phyloP scores from a whole-genome alignment of 2,113 vertebrate species.

The Dipodomys merriami region DNA sequence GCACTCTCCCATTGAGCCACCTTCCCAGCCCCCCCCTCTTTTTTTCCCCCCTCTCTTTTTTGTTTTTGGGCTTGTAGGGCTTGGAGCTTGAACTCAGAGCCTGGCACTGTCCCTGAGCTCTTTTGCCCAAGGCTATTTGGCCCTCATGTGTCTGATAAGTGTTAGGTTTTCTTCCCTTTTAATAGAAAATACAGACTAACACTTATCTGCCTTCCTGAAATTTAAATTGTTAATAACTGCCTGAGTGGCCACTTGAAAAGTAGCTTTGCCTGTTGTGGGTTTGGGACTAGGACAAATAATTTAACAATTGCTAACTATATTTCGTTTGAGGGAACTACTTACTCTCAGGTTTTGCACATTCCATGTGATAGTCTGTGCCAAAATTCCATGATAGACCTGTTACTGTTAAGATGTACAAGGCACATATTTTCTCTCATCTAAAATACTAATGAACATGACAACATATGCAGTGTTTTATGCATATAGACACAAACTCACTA shows the following conservation, averaged over 20 bases:
- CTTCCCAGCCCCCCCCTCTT: too few species aligned
- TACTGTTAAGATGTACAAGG: neutral
- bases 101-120: too few species aligned
- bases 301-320: neutral
- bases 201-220: neutral
- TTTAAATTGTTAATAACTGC: neutral
- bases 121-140: neutral
- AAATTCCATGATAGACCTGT: neutral
- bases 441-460: too few species aligned
- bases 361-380: neutral
- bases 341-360: neutral
- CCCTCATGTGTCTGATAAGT: neutral
- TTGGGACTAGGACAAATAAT: conserved; percentile 38
- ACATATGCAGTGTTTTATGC: too few species aligned
- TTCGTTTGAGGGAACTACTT: neutral
- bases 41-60: too few species aligned
- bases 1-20: too few species aligned
- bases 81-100: too few species aligned
- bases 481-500: too few species aligned
- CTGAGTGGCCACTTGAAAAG: conserved; percentile 13
- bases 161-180: neutral
- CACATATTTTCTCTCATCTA: too few species aligned
- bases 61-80: too few species aligned
- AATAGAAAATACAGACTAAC: neutral
- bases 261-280: neutral